Evolutionary conservation across 2,797 vertebrate genomes (phyloP).

Genomic region (Gobio occitaniae): DNA sequence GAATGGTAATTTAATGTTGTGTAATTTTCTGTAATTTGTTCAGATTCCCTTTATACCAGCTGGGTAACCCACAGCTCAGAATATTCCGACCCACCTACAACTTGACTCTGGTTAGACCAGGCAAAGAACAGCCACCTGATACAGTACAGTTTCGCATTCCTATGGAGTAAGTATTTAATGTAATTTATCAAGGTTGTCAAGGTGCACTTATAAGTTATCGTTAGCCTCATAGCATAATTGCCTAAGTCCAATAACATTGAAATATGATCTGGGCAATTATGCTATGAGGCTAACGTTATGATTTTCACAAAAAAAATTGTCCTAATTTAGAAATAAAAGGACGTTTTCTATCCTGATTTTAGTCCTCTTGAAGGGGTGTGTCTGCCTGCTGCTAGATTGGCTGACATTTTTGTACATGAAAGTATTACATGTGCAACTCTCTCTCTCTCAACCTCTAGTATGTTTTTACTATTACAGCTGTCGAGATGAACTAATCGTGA

Average conservation of each 20-base stretch:
- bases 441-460: not conserved
- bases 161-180: conserved; percentile 87
- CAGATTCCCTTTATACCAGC: conserved; percentile 92
- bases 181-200: no score
- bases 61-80: conserved; percentile 91
- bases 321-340: not conserved
- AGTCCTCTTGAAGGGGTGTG: not conserved
- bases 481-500: not conserved
- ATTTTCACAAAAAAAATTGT: not conserved
- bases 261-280: no score
- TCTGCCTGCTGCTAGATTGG: not conserved
- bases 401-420: not conserved
- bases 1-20: not conserved
- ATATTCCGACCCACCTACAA: conserved; percentile 92
- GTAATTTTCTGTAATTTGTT: conserved; percentile 26
- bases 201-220: no score
- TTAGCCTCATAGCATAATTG: no score
- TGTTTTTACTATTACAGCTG: not conserved
- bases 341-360: not conserved
- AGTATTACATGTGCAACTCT: not conserved
- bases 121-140: conserved; percentile 87
- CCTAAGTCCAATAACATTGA: no score
- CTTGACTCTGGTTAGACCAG: conserved; percentile 89
- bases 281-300: no score
- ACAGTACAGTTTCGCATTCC: conserved; percentile 93